Conservation (phyloP, 2,113 vertebrate species). For the Ceyx melanurus region DNA sequence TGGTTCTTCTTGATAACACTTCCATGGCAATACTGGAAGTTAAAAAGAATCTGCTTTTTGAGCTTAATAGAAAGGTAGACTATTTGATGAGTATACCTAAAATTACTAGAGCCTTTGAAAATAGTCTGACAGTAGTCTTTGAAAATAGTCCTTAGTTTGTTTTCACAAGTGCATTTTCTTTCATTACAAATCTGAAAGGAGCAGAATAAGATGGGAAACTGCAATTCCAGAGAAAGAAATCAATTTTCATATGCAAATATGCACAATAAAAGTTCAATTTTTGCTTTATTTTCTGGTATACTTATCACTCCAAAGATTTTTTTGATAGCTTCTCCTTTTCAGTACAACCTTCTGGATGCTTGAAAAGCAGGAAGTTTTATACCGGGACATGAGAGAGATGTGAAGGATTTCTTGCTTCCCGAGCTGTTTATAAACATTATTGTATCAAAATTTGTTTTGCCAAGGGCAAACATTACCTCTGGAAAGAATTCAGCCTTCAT, state of each 20-base stretch:
- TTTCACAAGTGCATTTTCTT: not conserved
- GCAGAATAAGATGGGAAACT: not conserved
- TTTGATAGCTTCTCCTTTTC: not conserved
- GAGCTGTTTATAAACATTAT: constrained; percentile 56
- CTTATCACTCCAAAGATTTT: not conserved
- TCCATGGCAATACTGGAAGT: not conserved
- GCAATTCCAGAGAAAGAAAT: not conserved
- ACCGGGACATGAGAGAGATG: not conserved
- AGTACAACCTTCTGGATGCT: not conserved
- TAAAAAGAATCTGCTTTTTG: not conserved
- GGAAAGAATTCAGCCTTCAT: constrained; percentile 58
- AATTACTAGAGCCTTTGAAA: not conserved
- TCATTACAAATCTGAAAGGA: not conserved
- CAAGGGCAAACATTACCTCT: constrained; percentile 66
- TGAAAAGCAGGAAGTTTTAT: not conserved
- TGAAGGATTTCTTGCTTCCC: constrained; percentile 7
- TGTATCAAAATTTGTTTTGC: constrained; percentile 50
- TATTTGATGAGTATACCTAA: not conserved
- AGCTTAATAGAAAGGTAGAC: not conserved
- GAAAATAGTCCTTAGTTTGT: not conserved
- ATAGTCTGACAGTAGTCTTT: not conserved
- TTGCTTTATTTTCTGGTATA: not conserved
- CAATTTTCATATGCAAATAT: not conserved
- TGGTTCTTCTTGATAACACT: not conserved
- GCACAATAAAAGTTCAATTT: not conserved